phyloP scores from a whole-genome alignment of 2,888 invertebrate genomes.

The Drosophila macrospina region DNA sequence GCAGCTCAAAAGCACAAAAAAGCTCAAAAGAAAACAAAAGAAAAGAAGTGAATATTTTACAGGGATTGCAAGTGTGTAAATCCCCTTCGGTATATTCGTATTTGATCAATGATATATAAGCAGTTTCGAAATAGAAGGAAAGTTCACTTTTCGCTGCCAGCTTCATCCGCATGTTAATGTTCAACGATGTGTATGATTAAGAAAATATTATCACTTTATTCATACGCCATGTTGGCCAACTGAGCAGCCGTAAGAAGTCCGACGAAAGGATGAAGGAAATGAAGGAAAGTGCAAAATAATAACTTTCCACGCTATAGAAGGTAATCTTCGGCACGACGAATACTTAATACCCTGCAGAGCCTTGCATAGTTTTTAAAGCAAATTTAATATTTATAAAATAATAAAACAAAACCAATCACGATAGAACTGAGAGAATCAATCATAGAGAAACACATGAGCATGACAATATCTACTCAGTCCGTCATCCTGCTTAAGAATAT shows the following conservation, averaged over 20 bases:
- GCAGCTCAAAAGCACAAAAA: constrained; percentile 10
- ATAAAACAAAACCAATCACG: too few relatives aligned
- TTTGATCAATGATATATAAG: neutral
- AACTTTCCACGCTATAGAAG: neutral
- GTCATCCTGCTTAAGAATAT: too few relatives aligned
- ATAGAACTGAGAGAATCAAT: too few relatives aligned
- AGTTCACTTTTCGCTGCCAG: neutral
- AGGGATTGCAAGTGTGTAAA: constrained; percentile 2
- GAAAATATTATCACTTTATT: constrained; percentile 61
- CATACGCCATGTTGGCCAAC: constrained; percentile 41
- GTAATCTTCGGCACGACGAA: too few relatives aligned
- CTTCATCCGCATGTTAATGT: constrained; percentile 18
- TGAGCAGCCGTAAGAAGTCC: neutral
- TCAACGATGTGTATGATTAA: constrained; percentile 77
- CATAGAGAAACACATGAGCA: too few relatives aligned
- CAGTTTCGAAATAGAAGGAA: neutral
- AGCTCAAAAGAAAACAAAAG: too few relatives aligned
- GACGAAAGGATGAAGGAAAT: constrained; percentile 14
- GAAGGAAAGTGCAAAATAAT: constrained; percentile 12
- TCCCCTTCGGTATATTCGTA: neutral
- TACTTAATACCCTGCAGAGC: too few relatives aligned
- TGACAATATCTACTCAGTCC: too few relatives aligned
- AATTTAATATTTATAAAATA: too few relatives aligned
- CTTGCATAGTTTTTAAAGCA: too few relatives aligned
- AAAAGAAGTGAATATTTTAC: constrained; percentile 13